Evolutionary conservation across 2,113 vertebrate genomes (phyloP), one percentile per base, ranked within the genome.

Genomic region (Procavia capensis): DNA sequence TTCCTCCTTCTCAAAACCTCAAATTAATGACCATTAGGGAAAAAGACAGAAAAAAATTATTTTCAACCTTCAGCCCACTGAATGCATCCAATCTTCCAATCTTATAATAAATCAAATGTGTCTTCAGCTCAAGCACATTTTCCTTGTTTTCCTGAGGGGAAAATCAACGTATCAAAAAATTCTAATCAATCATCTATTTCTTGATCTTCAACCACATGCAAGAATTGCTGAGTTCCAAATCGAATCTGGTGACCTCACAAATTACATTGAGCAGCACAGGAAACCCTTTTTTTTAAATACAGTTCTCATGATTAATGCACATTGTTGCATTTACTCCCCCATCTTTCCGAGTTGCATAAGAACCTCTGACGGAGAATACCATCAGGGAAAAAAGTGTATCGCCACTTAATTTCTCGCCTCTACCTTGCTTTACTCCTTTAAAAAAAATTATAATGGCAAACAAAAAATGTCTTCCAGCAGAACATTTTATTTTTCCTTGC

Each of bases 241-340:
- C 66, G 41, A 47, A 74, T 81, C 57, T 34, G 43, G 85, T 81
- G 43, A 88, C 87, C 85, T 45, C 1, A 25, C 7, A 11, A 14
- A 74, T 22, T 79, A 72, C 82, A 50, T 1, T 9, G 59, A 81
- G 47, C 64, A 19, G 34, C n/a, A 57, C 36, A 83, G 92, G 74
- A 95, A 95, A 47, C 79, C 85, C 86, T 96, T 85, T 8, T 39
- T 87, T 54, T n/a, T n/a, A n/a, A 89, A 92, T 74, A 84, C 7
- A 45, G 59, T 94, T 97, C 95, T 94, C 83, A 63, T 82, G 79
- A 97, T 88, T 68, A 86, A 88, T 61, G 63, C 90, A 66, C 36
- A 89, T 89, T 89, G 83, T 47, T 68, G 50, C 75, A 63, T 79
- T 94, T 13, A 86, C 83, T 78, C 79, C 86, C 91, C 94, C 80